Base-by-base conservation (phyloP, 2,888 invertebrate species). In the Leptopterna dolabrata region DNA sequence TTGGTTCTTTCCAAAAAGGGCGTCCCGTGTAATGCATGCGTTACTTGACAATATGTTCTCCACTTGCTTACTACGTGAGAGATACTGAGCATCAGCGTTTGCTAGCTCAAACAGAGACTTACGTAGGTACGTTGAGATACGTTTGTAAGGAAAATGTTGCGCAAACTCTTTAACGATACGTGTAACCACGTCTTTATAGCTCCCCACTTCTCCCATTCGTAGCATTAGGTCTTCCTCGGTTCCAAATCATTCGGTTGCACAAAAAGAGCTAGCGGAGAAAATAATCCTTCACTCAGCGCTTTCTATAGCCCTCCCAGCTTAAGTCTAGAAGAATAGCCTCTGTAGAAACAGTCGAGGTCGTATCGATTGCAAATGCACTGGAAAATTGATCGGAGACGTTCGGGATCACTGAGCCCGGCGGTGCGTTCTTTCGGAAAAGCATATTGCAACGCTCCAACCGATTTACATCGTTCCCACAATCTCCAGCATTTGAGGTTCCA, bases 211-310 rank as follows among this genome's bases (percentile, higher is more conserved):
- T 0, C n/a, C n/a, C n/a, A 51, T 63, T 24, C 63, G 24, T 63
- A 27, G 63, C 13, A 0, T 0, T 24, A 19, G 63, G 24, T 63
- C 63, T 63, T 63, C 63, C 19, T 24, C 63, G 27, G 24, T 63
- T 63, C 63, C 63, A 24, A 63, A 63, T 63, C 9, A 24, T 4
- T 19, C 27, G 63, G 24, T 63, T 63, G 63, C 63, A n/a, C 24
- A 63, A 63, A 63, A 51, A 51, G 19, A 63, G 63, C 63, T 63
- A 63, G 63, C 63, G 63, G 63, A 63, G 63, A 63, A 63, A 63
- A 63, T 63, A 63, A 63, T 63, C 55, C 55, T 14, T 55, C 63
- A 27, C 63, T 63, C 24, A 63, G 63, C 63, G 9, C 24, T 63
- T 63, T 63, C 63, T 24, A 63, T 63, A 63, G 63, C 55, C 55